Conservation (phyloP, 2,888 invertebrate species). For the Calephelis perditalis region DNA sequence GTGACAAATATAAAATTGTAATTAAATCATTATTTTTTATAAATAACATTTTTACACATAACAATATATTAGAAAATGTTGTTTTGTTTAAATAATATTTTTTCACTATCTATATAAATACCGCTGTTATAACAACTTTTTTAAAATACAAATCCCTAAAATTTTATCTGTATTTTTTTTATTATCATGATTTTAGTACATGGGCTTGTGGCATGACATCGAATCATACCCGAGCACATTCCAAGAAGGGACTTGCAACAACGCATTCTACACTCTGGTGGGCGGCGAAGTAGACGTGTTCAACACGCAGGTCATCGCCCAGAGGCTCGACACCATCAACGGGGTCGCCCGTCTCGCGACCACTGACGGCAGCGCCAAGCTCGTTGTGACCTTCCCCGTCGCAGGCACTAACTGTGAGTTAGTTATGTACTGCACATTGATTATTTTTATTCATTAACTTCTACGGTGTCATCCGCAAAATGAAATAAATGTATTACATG, state of each 20-base stretch:
- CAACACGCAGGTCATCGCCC: slow-evolving; percentile 60
- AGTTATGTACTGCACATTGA: too few relatives aligned
- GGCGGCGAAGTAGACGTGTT: slow-evolving; percentile 40
- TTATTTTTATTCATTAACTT: too few relatives aligned
- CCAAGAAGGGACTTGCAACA: slow-evolving; percentile 51
- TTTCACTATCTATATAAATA: too few relatives aligned
- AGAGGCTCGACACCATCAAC: slow-evolving; percentile 65
- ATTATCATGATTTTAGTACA: slow-evolving; percentile 40
- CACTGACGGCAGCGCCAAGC: slow-evolving; percentile 72
- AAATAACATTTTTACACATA: too few relatives aligned
- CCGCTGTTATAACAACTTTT: too few relatives aligned
- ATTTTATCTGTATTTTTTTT: background rate
- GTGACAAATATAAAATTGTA: too few relatives aligned
- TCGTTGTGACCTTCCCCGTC: slow-evolving; percentile 79
- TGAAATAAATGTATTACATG: too few relatives aligned
- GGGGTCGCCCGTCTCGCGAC: slow-evolving; percentile 63
- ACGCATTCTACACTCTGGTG: slow-evolving; percentile 45
- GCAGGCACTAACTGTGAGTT: slow-evolving; percentile 48
- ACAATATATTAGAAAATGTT: too few relatives aligned
- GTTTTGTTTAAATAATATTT: too few relatives aligned
- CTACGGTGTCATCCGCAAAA: too few relatives aligned
- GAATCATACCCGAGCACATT: slow-evolving; percentile 49
- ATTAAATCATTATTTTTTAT: too few relatives aligned
- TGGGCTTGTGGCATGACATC: slow-evolving; percentile 54
- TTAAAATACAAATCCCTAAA: background rate